Percentiles rank a stretch among this genome's conserved stretches.
Evolutionary conservation across 2,113 vertebrate species (phyloP).

Genomic region (Gadus chalcogrammus): DNA sequence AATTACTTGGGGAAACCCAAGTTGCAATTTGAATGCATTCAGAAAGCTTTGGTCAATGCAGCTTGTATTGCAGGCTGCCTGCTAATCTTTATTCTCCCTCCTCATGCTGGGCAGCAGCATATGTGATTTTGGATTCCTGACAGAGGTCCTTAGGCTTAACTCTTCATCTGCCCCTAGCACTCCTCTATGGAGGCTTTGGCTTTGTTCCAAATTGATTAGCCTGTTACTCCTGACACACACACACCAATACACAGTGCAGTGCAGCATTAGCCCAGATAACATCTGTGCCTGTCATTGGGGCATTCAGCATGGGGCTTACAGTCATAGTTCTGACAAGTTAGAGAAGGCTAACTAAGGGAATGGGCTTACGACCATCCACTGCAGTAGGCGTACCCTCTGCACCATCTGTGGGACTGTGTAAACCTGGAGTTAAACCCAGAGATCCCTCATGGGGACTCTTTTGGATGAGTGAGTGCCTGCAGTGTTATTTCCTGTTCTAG

Average conservation of each 20-base stretch:
- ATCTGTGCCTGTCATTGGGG: conserved; percentile 52
- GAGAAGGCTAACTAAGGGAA: conserved; percentile 17
- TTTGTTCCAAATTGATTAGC: conserved; percentile 30
- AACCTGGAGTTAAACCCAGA: conserved; percentile 27
- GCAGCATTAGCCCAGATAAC: conserved; percentile 44
- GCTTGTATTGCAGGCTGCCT: no score
- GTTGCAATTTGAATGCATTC: no score
- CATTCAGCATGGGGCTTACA: conserved; percentile 45
- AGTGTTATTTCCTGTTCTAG: neutral
- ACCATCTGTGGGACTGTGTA: conserved; percentile 7
- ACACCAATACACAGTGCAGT: conserved; percentile 7
- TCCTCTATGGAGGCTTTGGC: conserved; percentile 16
- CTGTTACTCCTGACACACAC: conserved; percentile 11
- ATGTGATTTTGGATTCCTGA: neutral
- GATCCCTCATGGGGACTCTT: neutral
- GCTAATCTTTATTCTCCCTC: neutral
- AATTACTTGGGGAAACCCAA: no score
- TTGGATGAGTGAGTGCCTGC: no score
- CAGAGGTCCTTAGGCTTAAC: conserved; percentile 5
- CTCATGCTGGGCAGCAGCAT: neutral
- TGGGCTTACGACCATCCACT: conserved; percentile 9
- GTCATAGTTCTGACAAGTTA: conserved; percentile 39
- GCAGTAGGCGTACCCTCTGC: conserved; percentile 16
- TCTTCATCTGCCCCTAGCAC: conserved; percentile 30
- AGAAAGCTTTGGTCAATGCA: no score